Evolutionary conservation across 2,113 vertebrate genomes (phyloP), one percentile per base, ranked within the genome.

Genomic region (Naja naja): DNA sequence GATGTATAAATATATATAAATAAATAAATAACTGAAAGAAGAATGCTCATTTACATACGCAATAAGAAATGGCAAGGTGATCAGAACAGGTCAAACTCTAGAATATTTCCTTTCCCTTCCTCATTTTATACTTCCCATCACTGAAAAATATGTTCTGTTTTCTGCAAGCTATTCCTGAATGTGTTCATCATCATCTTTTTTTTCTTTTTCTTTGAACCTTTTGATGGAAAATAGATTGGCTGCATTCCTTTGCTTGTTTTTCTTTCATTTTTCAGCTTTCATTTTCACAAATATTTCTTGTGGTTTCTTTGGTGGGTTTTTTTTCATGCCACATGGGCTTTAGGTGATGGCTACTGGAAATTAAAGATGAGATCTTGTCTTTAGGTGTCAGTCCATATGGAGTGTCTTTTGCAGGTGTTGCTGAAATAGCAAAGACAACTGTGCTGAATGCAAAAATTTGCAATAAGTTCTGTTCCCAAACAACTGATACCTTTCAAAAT

Each of bases 191-290:
- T 92, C 90, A 53, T 0, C 0, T 20, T 92, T 34, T 39, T 89
- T 96, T 90, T 92, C 54, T 91, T 91, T 25, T 91, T 85, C 94
- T n/a, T 60, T 81, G 6, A 94, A 91, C 27, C 93, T 93, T 88
- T 49, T 81, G 74, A 89, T 85, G 56, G 93, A 95, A 95, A 95
- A 91, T 23, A 25, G 18, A 91, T 87, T 43, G 91, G 89, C 92
- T 16, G n/a, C 90, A 94, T 95, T 93, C 94, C 96, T 96, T 93
- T 88, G 34, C 90, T 91, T 81, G 55, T 91, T 96, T 93, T 85
- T 93, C 89, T 93, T 95, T 95, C 54, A 91, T 95, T 97, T 97
- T 95, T 90, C 53, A 94, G 89, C 87, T 8, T 43, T 95, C 94
- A 64, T 94, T 93, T 91, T 95, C 86, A 96, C 95, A 95, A 95